These are phyloP conservation scores for Indicator indicator DNA, from an alignment of 2,113 vertebrate species.

Conservation along the genomic window DNA sequence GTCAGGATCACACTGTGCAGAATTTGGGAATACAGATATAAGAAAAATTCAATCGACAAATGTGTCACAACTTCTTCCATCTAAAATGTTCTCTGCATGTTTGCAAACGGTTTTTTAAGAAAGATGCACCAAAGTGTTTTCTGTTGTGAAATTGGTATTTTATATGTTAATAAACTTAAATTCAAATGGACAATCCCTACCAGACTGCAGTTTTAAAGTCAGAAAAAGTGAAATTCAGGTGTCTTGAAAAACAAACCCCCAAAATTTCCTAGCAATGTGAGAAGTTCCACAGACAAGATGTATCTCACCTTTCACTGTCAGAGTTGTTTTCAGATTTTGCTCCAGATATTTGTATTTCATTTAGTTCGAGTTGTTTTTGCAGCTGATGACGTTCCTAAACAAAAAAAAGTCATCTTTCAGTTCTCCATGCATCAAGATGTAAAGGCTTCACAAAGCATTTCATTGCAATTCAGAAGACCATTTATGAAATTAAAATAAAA, in stretches of 20 bases:
- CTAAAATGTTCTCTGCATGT: not conserved
- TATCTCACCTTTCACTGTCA: constrained; percentile 80
- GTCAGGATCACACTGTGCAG: not conserved
- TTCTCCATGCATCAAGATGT: not conserved
- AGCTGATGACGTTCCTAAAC: constrained; percentile 90
- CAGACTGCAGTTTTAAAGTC: not conserved
- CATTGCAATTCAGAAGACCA: constrained; percentile 5
- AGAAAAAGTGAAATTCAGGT: not conserved
- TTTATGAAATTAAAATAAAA: constrained; percentile 43
- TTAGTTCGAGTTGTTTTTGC: constrained; percentile 84
- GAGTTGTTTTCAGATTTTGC: constrained; percentile 72
- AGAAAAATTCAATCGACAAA: not conserved
- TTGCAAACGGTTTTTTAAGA: not conserved
- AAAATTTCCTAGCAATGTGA: not conserved
- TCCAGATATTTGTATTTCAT: constrained; percentile 84
- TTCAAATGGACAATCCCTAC: not conserved
- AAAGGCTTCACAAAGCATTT: constrained; percentile 11
- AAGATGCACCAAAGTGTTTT: not conserved
- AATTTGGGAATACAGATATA: not conserved
- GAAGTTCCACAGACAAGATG: not conserved
- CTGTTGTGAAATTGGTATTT: not conserved
- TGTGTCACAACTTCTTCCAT: not conserved
- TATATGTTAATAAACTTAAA: not conserved
- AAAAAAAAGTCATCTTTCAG: not conserved
- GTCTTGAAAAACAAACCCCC: not conserved